Base-by-base conservation (phyloP, 1,140 invertebrate genomes). In the Popillia japonica region DNA sequence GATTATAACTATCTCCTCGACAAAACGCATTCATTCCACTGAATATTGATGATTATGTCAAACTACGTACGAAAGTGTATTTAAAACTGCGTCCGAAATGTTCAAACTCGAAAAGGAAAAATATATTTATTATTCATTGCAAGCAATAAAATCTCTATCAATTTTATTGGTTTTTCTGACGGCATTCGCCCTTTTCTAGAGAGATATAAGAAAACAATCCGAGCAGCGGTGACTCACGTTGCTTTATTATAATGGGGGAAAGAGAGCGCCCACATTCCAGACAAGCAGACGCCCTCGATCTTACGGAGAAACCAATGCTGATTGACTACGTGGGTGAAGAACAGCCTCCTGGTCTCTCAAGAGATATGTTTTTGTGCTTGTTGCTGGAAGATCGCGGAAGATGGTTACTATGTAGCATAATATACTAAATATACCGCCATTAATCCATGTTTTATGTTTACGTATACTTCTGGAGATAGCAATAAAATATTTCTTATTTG, bases 121-220 rank as follows among this genome's bases (percentile, higher is more conserved):
- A 55, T 55, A 55, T 55, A 55, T 55, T 55, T 55, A 55, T 55
- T 55, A 55, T 55, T 55, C 48, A 55, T 55, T 55, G 48, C 48
- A 17, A 55, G 48, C 48, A 6, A 55, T 55, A 55, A 55, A 55
- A 55, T 55, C 48, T 55, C 11, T 55, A 55, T 55, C 48, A 55
- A 55, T 55, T 55, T 55, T 55, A n/a, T 55, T 17, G 48, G 48
- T n/a, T 55, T n/a, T n/a, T 55, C 48, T n/a, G 48, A 14, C 48
- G 48, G 14, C 48, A 17, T 55, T 55, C 48, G 17, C 17, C 48
- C 48, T 17, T 4, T 34, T 34, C n/a, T 17, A 17, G 48, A 55
- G 17, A 55, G 48, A 55, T 55, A 55, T 55, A 55, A 55, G n/a
- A 17, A 55, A 55, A 55, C 48, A 55, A 55, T 55, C 17, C 48